These are phyloP conservation scores for Pristionchus fissidentatus DNA, from an alignment of 2,888 invertebrate species.

Conservation along the genomic window DNA sequence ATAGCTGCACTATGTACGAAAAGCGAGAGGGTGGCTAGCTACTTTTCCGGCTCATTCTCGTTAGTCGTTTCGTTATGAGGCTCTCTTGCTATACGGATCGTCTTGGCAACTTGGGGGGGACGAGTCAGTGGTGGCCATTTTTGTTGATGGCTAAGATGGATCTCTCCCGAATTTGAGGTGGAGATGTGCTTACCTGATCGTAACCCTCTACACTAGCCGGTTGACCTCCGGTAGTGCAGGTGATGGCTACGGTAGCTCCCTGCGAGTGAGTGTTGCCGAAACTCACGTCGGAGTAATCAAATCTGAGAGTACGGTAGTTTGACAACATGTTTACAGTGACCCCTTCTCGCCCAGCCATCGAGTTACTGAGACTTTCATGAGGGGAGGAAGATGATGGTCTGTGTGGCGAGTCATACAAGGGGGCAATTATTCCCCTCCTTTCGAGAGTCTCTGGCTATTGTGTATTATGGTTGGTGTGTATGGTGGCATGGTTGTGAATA, in stretches of 20 bases:
- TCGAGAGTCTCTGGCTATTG: constrained; percentile 7
- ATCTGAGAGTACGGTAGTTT: constrained; percentile 55
- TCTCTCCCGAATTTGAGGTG: neutral
- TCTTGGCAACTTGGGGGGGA: constrained; percentile 25
- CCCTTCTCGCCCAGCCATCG: constrained; percentile 5
- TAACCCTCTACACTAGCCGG: constrained; percentile 75
- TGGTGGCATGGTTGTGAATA: constrained; percentile 25
- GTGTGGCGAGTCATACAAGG: constrained; percentile 6
- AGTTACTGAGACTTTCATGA: constrained; percentile 36
- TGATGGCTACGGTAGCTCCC: constrained; percentile 74
- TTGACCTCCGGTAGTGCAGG: constrained; percentile 74
- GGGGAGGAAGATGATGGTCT: neutral
- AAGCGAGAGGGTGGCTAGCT: constrained; percentile 33
- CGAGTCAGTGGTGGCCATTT: neutral
- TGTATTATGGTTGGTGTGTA: neutral
- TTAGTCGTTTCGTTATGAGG: neutral
- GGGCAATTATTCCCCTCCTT: constrained; percentile 36
- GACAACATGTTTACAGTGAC: constrained; percentile 7
- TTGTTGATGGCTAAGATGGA: neutral
- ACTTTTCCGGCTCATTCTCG: neutral
- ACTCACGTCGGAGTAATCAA: constrained; percentile 74
- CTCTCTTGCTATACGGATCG: constrained; percentile 42
- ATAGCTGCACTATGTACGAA: constrained; percentile 35
- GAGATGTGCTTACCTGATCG: constrained; percentile 66
- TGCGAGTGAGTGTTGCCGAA: constrained; percentile 75